These are phyloP conservation scores for Chondrosia reniformis DNA, from an alignment of 37 sponge, comb jelly and placozoan genomes.

Conservation along the genomic window DNA sequence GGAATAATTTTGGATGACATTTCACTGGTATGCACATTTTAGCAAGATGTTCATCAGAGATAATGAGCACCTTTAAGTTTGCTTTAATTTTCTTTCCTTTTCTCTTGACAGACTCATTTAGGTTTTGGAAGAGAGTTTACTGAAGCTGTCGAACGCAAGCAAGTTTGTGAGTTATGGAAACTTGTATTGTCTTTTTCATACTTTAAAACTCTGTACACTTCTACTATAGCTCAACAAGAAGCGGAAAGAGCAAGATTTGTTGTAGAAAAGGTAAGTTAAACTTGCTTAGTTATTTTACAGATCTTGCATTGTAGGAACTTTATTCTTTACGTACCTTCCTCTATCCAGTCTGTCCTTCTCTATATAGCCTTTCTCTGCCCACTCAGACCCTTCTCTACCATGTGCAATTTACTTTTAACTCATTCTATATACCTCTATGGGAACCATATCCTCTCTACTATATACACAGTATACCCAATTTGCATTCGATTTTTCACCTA, in stretches of 20 bases:
- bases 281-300: conserved; percentile 86
- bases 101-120: conserved; percentile 75
- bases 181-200: no score
- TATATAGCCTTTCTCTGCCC: background rate
- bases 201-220: background rate
- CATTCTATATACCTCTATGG: no score
- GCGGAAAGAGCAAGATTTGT: conserved; percentile 93
- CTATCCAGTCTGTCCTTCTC: no score
- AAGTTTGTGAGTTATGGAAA: conserved; percentile 90
- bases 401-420: no score
- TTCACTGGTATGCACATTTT: conserved; percentile 68
- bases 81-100: background rate
- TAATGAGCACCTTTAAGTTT: background rate
- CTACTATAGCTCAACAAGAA: conserved; percentile 89
- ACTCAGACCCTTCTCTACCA: no score
- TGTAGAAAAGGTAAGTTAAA: conserved; percentile 97
- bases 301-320: no score
- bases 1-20: conserved; percentile 90
- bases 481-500: no score
- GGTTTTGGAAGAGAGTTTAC: conserved; percentile 95
- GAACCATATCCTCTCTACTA: no score
- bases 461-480: no score
- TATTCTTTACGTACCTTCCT: no score
- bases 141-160: conserved; percentile 95
- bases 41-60: background rate